Conservation (phyloP, 2,888 invertebrate species). For the Mactromeris polynyma region DNA sequence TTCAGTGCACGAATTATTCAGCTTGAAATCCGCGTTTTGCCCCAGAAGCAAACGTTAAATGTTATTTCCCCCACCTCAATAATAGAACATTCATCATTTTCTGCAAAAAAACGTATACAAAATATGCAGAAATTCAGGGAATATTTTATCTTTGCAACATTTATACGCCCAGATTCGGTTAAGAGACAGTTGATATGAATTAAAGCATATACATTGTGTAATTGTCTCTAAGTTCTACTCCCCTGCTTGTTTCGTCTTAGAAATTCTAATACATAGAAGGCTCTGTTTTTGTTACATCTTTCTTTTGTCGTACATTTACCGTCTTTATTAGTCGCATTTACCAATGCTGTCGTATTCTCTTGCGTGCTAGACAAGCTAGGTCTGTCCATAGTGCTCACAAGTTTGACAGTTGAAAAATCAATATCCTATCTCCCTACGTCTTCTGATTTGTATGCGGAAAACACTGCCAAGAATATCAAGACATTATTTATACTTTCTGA, state of each 20-base stretch:
- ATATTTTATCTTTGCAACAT: not conserved
- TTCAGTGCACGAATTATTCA: too few relatives aligned
- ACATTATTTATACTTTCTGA: conserved; percentile 3
- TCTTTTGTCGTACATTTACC: not conserved
- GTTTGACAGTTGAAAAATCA: conserved; percentile 33
- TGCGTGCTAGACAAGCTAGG: not conserved
- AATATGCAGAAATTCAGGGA: not conserved
- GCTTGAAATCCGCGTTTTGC: too few relatives aligned
- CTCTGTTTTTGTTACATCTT: not conserved
- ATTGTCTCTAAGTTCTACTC: not conserved
- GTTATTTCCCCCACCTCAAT: too few relatives aligned
- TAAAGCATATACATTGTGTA: not conserved
- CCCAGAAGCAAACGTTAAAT: too few relatives aligned
- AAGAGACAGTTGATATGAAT: not conserved
- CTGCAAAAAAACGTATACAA: too few relatives aligned
- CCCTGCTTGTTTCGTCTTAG: not conserved
- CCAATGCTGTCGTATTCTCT: not conserved
- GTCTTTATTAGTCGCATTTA: not conserved
- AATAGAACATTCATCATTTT: too few relatives aligned
- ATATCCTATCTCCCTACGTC: conserved; percentile 23
- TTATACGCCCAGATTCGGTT: not conserved
- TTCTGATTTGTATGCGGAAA: conserved; percentile 32
- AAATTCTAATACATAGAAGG: not conserved
- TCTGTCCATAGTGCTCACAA: not conserved
- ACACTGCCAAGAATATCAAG: conserved; percentile 17